Evolutionary conservation across 1,140 invertebrate species (phyloP), one percentile per base, ranked within the genome.

Genomic region (Planococcus citri): DNA sequence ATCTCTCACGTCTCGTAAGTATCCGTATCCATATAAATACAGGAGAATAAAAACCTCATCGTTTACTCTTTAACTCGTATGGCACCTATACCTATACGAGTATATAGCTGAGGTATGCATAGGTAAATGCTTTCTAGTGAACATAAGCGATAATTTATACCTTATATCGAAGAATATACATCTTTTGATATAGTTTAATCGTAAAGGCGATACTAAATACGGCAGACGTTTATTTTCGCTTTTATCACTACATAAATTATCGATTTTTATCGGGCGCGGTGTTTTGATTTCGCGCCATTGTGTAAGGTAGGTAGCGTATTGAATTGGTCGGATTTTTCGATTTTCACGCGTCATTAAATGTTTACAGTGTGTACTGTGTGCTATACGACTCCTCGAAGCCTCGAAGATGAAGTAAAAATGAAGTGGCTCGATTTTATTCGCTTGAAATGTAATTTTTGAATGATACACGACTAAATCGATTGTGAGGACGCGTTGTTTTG

Each of bases 211-310:
- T 20, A 20, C 41, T 51, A 51, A 51, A 51, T 20, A 51, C n/a
- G 41, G 41, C 41, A 51, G 41, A 2, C 41, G n/a, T 51, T 51
- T 51, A 51, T 51, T 51, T 14, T 51, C 41, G 41, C n/a, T 51
- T 51, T 51, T 51, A 51, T 51, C 41, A 51, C 41, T 51, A 51
- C 41, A 51, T 51, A 51, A 51, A 51, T 51, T 51, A 51, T 51
- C 41, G 41, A 51, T 51, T 51, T 51, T 20, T 20, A 51, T 14
- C 41, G 41, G 17, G 12, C n/a, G 3, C n/a, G 10, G n/a, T 51
- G 41, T 51, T 51, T 51, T 51, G 41, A 51, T 51, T 51, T 51
- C 12, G 41, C 17, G 41, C 41, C 17, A 51, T 51, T 51, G 41
- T 51, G 41, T 17, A 17, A 51, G 41, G 41, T 51, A 20, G 41